Evolutionary conservation across 2,113 vertebrate species (phyloP).

Genomic region (Seriola rivoliana): DNA sequence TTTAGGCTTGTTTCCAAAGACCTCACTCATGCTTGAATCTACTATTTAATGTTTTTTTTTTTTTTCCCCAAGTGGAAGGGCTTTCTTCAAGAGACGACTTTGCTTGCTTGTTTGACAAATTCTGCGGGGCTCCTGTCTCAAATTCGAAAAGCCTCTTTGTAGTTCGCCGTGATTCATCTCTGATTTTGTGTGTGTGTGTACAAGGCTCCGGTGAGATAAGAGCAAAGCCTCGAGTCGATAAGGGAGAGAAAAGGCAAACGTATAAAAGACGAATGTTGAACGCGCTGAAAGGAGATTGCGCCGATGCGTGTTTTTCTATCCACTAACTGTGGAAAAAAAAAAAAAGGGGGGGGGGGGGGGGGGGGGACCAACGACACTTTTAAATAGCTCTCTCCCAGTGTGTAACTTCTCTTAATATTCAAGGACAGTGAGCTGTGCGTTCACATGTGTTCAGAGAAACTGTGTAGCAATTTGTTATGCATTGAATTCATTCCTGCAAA

Average conservation of each 20-base stretch:
- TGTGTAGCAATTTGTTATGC: neutral
- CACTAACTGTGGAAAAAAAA: neutral
- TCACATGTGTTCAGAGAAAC: neutral
- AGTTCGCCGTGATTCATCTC: constrained; percentile 42
- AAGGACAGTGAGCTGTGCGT: neutral
- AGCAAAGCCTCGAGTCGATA: constrained; percentile 50
- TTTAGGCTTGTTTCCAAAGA: constrained; percentile 57
- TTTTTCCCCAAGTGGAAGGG: neutral
- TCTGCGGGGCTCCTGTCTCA: constrained; percentile 15
- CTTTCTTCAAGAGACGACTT: constrained; percentile 38
- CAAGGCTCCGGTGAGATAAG: constrained; percentile 51
- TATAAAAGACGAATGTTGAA: constrained; percentile 34
- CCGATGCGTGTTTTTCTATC: constrained; percentile 34
- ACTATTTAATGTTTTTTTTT: neutral
- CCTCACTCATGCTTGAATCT: constrained; percentile 15
- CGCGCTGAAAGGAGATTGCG: neutral
- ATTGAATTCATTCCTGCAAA: constrained; percentile 6
- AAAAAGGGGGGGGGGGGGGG: neutral
- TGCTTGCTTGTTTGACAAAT: constrained; percentile 35
- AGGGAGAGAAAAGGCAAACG: constrained; percentile 34
- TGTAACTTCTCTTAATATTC: neutral
- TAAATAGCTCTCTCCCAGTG: constrained; percentile 24
- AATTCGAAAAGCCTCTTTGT: constrained; percentile 35
- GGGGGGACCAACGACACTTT: constrained; percentile 18
- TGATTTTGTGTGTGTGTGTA: constrained; percentile 51